These are phyloP conservation scores for Clitarchus hookeri DNA, from an alignment of 2,888 invertebrate genomes.

Conservation along the genomic window DNA sequence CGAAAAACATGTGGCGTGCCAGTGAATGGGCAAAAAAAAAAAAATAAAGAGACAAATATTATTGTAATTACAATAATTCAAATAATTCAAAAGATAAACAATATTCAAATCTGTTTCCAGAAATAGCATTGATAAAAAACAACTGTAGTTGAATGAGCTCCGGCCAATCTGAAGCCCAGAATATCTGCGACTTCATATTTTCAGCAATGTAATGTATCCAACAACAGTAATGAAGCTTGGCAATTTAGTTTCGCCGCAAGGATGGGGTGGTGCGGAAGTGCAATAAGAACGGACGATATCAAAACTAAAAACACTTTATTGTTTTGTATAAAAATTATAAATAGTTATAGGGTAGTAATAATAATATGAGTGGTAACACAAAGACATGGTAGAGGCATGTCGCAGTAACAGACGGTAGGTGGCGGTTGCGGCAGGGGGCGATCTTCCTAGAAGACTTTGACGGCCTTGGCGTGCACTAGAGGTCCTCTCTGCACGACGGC, in stretches of 20 bases:
- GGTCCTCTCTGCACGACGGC: conserved; percentile 48
- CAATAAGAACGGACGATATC: background rate
- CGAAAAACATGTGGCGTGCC: no score
- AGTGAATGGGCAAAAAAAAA: no score
- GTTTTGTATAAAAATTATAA: conserved; percentile 10
- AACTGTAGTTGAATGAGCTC: no score
- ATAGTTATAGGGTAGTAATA: background rate
- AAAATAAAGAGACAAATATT: no score
- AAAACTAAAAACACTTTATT: background rate
- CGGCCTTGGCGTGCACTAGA: conserved; percentile 38
- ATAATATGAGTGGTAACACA: background rate
- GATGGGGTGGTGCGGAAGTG: background rate
- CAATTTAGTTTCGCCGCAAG: background rate
- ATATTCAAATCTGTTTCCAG: no score
- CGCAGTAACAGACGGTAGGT: background rate
- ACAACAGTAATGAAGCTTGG: no score
- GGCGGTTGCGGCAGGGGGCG: background rate
- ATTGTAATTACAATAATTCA: no score
- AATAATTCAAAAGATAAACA: no score
- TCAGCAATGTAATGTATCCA: no score
- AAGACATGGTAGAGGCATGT: background rate
- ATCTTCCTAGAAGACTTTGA: conserved; percentile 26
- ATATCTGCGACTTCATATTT: no score
- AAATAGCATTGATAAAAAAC: no score
- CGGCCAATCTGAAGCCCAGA: no score